Evolutionary conservation across 2,888 invertebrate genomes (phyloP).

Genomic region (Chloroclystis v-ata): DNA sequence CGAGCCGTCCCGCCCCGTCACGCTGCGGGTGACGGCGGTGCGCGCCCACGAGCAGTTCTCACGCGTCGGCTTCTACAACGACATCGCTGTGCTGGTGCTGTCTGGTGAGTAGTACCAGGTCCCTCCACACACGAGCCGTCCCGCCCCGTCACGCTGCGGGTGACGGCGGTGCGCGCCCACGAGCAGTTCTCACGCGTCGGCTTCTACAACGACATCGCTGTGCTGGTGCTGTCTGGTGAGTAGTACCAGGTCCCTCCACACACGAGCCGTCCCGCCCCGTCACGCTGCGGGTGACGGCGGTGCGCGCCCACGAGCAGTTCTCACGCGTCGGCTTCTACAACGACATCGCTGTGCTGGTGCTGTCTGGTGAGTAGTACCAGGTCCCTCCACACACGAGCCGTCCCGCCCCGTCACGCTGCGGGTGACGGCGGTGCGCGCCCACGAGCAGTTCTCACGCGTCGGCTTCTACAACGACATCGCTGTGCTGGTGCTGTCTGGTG

Average conservation of each 20-base stretch:
- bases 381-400: no score
- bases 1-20: constrained; percentile 90
- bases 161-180: constrained; percentile 88
- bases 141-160: constrained; percentile 87
- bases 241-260: no score
- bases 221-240: constrained; percentile 80
- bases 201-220: constrained; percentile 96
- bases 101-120: no score
- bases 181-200: constrained; percentile 91
- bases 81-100: constrained; percentile 90
- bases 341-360: constrained; percentile 91
- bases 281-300: constrained; percentile 86
- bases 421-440: constrained; percentile 87
- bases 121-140: constrained; percentile 94
- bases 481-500: constrained; percentile 80
- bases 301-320: constrained; percentile 90
- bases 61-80: constrained; percentile 95
- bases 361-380: constrained; percentile 66
- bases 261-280: constrained; percentile 91
- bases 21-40: constrained; percentile 86
- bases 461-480: constrained; percentile 98
- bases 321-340: constrained; percentile 95
- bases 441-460: constrained; percentile 90
- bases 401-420: constrained; percentile 88
- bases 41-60: constrained; percentile 91